Evolutionary conservation across 2,888 invertebrate species (phyloP), one percentile per base, ranked within the genome.

Genomic region (Crossocerus cetratus): DNA sequence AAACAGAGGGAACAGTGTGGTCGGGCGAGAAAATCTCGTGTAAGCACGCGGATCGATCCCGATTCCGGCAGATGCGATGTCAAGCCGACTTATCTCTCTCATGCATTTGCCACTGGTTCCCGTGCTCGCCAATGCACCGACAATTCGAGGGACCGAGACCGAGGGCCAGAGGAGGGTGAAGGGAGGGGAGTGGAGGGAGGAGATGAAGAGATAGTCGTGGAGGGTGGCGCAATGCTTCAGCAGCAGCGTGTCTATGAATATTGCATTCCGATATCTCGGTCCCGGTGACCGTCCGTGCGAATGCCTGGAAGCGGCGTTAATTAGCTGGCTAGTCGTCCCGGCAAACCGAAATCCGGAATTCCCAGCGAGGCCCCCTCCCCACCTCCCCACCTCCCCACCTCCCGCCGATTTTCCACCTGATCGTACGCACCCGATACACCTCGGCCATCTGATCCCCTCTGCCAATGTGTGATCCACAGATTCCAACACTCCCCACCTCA

Each of bases 201-300:
- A 14, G 49, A 49, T 49, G 4, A n/a, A 49, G 49, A 49, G 14
- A 49, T 16, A 14, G 49, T 49, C 49, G 49, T n/a, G n/a, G 16
- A 4, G 1, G n/a, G 49, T 2, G 49, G 32, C 2, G 32, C 32
- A 32, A 32, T 32, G 32, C 32, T 32, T 32, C 32, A 32, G 55
- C 55, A 55, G 20, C 44, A 18, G 64, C 65, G 63, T 62, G 63
- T 77, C 74, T 76, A 83, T 80, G 80, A 77, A 85, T 83, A 85
- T 85, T 83, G 83, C 83, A 85, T 85, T 84, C 85, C 85, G 77
- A 81, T 81, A 76, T 72, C 71, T 76, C 72, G 69, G 56, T 63
- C 59, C 59, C 49, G 69, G 66, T 73, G 71, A 75, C 65, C 78
- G 78, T 82, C 79, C 75, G 74, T 74, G 71, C 72, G 76, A 63